Base-by-base conservation (phyloP, 2,797 vertebrate species). In the Gallirallus australis region DNA sequence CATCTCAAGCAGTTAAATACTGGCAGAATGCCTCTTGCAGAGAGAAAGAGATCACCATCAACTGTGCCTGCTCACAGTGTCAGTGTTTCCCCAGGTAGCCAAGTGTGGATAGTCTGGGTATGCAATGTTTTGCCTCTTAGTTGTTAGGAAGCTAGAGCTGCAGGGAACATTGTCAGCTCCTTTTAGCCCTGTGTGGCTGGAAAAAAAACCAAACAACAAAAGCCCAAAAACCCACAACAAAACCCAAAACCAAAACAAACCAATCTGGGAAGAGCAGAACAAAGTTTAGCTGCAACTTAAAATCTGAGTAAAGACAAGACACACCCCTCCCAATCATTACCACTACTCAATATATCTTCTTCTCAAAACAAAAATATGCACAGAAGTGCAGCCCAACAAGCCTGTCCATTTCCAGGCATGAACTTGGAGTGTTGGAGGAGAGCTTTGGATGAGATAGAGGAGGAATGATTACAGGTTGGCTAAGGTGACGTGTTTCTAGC, bases 101-200 rank as follows among this genome's bases (percentile, higher is more conserved):
- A 37, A 31, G 12, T 13, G 14, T 0, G 21, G 12, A n/a, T 35
- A 14, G 40, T 9, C 42, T 54, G 15, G 9, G 12, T 16, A 23
- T 0, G 2, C 12, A 73, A 39, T 0, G 0, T 60, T 65, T 40
- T 0, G 0, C 10, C 63, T 63, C 15, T 56, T 40, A 56, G 11
- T 7, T 11, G 8, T 64, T 56, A 30, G 8, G 30, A 75, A 68
- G 21, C 18, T 14, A 52, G 53, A 48, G 21, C 24, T 71, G 15
- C 3, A n/a, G 12, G 6, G 75, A 71, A 33, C 9, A 24, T 11
- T 8, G 0, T 23, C 24, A 60, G 15, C 27, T 12, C 13, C 61
- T 77, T 52, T 61, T 65, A 21, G 15, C 16, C 35, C 5, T 60
- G 18, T 7, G 21, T 40, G 30, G 7, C 16, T 73, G 19, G 77